Percentiles rank a stretch among this genome's conserved stretches.
Conservation (phyloP, 2,888 invertebrate species). For the Ommatoiulus sabulosus region DNA sequence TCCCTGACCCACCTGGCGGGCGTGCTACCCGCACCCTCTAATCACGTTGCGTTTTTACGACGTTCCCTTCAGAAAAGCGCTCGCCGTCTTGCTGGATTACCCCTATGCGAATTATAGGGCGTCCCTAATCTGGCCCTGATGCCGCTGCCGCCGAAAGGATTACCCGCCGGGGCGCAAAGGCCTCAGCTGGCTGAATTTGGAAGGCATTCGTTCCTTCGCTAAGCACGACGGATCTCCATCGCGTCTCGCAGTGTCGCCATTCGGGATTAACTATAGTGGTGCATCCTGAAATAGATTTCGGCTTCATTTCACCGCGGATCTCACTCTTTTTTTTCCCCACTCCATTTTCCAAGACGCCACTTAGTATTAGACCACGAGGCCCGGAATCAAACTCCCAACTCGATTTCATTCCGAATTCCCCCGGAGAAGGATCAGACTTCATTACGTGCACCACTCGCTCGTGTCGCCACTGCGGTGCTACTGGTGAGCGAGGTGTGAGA, state of each 20-base stretch:
- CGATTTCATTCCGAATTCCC: slow-evolving; percentile 57
- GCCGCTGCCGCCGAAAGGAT: slow-evolving; percentile 41
- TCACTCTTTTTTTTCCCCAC: neutral
- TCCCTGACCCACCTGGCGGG: too few species aligned
- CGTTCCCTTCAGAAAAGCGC: neutral
- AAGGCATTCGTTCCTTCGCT: slow-evolving; percentile 40
- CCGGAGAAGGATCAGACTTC: slow-evolving; percentile 57
- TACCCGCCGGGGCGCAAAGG: neutral
- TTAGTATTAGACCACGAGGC: slow-evolving; percentile 57
- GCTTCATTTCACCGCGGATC: slow-evolving; percentile 58
- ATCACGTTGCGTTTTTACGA: too few species aligned
- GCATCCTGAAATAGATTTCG: slow-evolving; percentile 59
- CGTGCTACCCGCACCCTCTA: too few species aligned
- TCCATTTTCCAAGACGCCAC: slow-evolving; percentile 51
- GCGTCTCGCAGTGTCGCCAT: slow-evolving; percentile 54
- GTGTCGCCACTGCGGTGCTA: neutral
- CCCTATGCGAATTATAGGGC: neutral
- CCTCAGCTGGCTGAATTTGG: slow-evolving; percentile 7
- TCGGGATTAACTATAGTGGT: slow-evolving; percentile 55
- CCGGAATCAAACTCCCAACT: slow-evolving; percentile 51
- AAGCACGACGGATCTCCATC: slow-evolving; percentile 26
- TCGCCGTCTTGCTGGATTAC: slow-evolving; percentile 12
- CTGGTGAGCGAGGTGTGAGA: neutral
- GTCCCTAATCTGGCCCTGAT: slow-evolving; percentile 8
- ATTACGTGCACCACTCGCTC: slow-evolving; percentile 56